Conservation (phyloP, 2,113 vertebrate genomes). For the Sinocyclocheilus grahami region DNA sequence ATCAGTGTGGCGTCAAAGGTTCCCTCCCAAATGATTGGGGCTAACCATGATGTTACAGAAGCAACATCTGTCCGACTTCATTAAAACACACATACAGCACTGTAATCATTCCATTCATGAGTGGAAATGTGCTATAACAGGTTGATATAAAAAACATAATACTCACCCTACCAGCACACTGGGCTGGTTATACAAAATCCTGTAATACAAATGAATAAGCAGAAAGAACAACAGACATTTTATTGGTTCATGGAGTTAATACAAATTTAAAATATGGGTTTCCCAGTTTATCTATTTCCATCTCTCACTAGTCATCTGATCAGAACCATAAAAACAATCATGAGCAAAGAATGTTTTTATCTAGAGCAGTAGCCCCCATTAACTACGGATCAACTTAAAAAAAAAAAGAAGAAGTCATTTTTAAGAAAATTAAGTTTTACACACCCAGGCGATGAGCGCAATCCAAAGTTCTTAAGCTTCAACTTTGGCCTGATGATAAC, state of each 20-base stretch:
- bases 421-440: not conserved
- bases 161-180: constrained; percentile 55
- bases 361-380: not conserved
- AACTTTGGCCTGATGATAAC: not conserved
- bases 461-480: not conserved
- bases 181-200: constrained; percentile 58
- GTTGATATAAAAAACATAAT: not conserved
- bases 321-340: not conserved
- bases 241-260: not conserved
- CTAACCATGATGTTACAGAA: constrained; percentile 75
- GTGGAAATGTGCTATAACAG: not conserved
- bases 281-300: not conserved
- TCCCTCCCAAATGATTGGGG: constrained; percentile 79
- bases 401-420: too few relatives aligned
- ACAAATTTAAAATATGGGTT: not conserved
- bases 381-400: not conserved
- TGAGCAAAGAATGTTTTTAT: not conserved
- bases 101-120: not conserved
- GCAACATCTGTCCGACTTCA: constrained; percentile 68
- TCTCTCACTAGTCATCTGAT: not conserved
- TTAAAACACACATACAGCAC: constrained; percentile 27
- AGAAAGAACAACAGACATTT: not conserved
- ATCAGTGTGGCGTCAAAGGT: constrained; percentile 68
- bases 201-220: constrained; percentile 48
- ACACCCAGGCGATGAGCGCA: not conserved